Base-by-base conservation (phyloP, 2,797 vertebrate genomes). In the Streptopelia turtur region DNA sequence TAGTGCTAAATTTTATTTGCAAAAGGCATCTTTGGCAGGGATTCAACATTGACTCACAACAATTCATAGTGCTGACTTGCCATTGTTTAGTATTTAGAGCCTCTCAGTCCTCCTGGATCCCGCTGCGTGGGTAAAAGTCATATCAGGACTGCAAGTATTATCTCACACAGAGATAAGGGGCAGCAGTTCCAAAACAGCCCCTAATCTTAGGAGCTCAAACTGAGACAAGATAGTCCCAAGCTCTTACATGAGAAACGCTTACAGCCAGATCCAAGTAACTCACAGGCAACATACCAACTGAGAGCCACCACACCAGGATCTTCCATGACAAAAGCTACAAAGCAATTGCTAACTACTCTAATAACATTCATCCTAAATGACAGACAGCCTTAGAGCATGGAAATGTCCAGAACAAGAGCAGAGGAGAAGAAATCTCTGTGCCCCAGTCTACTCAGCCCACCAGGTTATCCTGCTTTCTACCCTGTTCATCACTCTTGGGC, bases 21-120 rank as follows among this genome's bases (percentile, higher is more conserved):
- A 95, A 90, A 96, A 93, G 91, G 83, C 88, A 90, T 83, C 74
- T 72, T 80, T 95, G 94, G 96, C 93, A 82, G 53, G 55, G 70
- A 79, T 89, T 92, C 88, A 94, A 25, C 10, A 4, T 3, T 93
- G 96, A 95, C 90, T 91, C 83, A 88, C 74, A 61, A 59, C 45
- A 71, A 66, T 85, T 86, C 76, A 41, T 3, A 83, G 61, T 28
- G 80, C 83, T 91, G 90, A 93, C 61, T 94, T 86, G 65, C 64
- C 31, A 33, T 64, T 94, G 91, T 84, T 87, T 70, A 79, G 5
- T 79, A 79, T 61, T 65, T 39, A 76, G 56, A 92, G 52, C 47
- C 5, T 2, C 71, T 72, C 63, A 30, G 82, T 65, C 37, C 50
- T 83, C 45, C 56, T 11, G 15, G 41, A 87, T 41, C 60, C 39